phyloP scores from a whole-genome alignment of 2,113 vertebrate genomes.

The Anguilla rostrata region DNA sequence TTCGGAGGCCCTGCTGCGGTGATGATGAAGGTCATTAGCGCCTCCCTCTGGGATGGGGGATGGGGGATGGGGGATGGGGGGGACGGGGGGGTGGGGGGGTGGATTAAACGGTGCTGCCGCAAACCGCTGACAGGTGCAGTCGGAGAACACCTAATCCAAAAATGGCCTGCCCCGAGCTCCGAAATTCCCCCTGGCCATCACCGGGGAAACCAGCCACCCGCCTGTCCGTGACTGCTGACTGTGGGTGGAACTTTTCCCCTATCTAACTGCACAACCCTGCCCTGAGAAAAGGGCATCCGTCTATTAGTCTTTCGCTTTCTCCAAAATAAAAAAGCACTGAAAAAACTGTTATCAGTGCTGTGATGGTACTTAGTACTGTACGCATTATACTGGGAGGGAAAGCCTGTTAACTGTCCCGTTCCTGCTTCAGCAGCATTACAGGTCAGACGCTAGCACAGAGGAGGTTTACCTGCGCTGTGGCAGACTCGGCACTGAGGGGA shows the following conservation, averaged over 20 bases:
- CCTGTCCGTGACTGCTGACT: constrained; percentile 34
- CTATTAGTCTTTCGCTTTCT: not conserved
- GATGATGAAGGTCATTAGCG: constrained; percentile 31
- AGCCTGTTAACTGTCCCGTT: not conserved
- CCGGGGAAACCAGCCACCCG: not conserved
- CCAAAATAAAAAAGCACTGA: not conserved
- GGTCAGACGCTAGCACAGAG: not conserved
- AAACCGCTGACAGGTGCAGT: constrained; percentile 48
- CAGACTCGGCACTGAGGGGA: not conserved
- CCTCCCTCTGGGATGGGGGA: constrained; percentile 19
- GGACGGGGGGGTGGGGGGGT: constrained; percentile 2
- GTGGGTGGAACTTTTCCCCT: not conserved
- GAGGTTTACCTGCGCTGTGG: not conserved
- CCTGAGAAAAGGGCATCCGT: not conserved
- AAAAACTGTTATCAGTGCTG: not conserved
- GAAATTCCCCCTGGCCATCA: constrained; percentile 37
- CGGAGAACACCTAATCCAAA: constrained; percentile 54
- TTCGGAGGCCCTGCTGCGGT: constrained; percentile 9
- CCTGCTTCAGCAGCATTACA: not conserved
- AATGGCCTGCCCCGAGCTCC: constrained; percentile 50
- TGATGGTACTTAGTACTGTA: not conserved
- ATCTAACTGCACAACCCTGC: not conserved
- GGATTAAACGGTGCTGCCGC: constrained; percentile 41
- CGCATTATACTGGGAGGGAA: not conserved
- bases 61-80: too few relatives aligned